Base-by-base conservation (phyloP, 2,888 invertebrate species). In the Nomada lathburiana region DNA sequence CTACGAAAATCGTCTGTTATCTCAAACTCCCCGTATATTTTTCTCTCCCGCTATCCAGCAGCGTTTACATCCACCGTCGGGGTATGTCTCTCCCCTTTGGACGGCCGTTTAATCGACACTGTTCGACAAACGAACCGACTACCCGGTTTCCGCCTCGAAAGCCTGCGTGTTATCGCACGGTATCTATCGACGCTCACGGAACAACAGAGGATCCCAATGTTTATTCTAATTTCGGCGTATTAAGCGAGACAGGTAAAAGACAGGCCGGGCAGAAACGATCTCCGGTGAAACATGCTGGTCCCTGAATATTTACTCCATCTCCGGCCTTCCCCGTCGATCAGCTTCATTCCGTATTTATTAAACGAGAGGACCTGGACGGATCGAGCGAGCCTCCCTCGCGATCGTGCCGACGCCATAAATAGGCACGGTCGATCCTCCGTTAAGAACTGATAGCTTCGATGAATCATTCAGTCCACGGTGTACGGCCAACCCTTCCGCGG, bases 341-440 rank as follows among this genome's bases (percentile, higher is more conserved):
- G 16, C 47, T 47, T 13, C 47, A 53, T 71, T 77, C 44, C 65
- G 53, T 77, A 80, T 80, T 80, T 60, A 77, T 80, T 65, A 80
- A 57, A 63, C 20, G 53, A 50, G 50, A 42, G 9, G 53, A n/a
- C 7, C n/a, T 9, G n/a, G 9, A 53, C n/a, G 53, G n/a, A 20
- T 36, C 36, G 36, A 36, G 36, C 36, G 50, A 50, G 20, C 23
- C n/a, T 18, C 59, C 18, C 64, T 64, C 50, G 64, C 64, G 26
- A 65, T 44, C 18, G 53, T 69, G 47, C 36, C 50, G 18, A 7
- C 4, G 63, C 53, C 65, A 47, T 71, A 80, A 77, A 77, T 80
- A 77, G 64, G 64, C 69, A 26, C 10, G 59, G 20, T 42, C 65
- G 75, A 53, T 67, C 62, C 59, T n/a, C 42, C 23, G 55, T 44